These are phyloP conservation scores for Sinonovacula constricta DNA, from an alignment of 1,140 invertebrate species.

Conservation along the genomic window DNA sequence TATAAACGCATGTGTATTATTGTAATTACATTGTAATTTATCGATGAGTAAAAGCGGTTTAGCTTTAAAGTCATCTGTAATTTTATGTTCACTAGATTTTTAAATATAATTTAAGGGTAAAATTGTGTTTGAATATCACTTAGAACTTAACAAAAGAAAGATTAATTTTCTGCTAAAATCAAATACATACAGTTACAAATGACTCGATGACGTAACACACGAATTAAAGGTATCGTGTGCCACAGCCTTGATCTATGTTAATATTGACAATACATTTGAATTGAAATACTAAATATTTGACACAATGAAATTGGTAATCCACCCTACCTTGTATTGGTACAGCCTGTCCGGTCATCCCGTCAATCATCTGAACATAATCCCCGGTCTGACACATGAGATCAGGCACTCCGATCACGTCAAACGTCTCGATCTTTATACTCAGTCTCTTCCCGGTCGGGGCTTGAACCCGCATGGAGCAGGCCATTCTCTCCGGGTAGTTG, in stretches of 20 bases:
- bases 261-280: background rate
- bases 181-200: background rate
- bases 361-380: conserved; percentile 41
- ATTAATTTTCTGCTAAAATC: background rate
- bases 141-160: background rate
- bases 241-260: background rate
- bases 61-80: background rate
- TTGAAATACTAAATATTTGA: background rate
- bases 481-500: conserved; percentile 39
- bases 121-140: background rate
- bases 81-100: background rate
- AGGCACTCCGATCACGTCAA: conserved; percentile 28
- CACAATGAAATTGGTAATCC: background rate
- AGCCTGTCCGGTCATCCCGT: conserved; percentile 26
- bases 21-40: background rate
- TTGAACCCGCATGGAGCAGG: conserved; percentile 46
- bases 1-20: background rate
- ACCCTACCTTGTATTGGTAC: conserved; percentile 12
- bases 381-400: conserved; percentile 32
- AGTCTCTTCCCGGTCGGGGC: conserved; percentile 45
- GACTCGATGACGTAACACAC: too few relatives aligned
- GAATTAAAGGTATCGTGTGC: background rate
- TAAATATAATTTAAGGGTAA: background rate
- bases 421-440: conserved; percentile 10
- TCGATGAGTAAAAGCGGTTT: background rate